Conservation (phyloP, 2,888 invertebrate genomes). For the Scaptomyza parva region DNA sequence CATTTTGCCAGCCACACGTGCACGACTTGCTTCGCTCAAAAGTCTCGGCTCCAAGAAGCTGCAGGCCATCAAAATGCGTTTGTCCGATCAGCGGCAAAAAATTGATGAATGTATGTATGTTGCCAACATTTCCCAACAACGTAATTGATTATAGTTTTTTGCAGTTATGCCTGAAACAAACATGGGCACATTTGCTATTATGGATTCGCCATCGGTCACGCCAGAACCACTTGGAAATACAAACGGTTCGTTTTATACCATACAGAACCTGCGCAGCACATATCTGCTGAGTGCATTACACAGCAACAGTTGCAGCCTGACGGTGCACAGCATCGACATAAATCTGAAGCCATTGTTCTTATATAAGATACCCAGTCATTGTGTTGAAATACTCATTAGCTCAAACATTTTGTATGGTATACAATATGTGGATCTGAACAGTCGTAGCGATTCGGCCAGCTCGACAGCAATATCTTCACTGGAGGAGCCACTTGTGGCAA, state of each 20-base stretch:
- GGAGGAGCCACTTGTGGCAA: conserved; percentile 60
- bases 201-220: conserved; percentile 83
- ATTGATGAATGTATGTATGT: conserved; percentile 83
- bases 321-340: conserved; percentile 88
- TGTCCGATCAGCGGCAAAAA: conserved; percentile 85
- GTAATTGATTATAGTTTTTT: conserved; percentile 36
- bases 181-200: conserved; percentile 82
- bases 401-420: conserved; percentile 88
- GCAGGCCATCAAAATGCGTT: conserved; percentile 87
- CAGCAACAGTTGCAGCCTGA: conserved; percentile 82
- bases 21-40: conserved; percentile 88
- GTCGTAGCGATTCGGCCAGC: conserved; percentile 43
- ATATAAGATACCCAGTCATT: conserved; percentile 88
- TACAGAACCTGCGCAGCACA: conserved; percentile 84
- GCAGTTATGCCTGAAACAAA: conserved; percentile 82
- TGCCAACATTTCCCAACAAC: background rate
- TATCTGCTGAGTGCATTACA: conserved; percentile 84
- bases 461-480: conserved; percentile 47
- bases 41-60: conserved; percentile 90
- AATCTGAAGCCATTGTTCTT: conserved; percentile 89
- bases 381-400: conserved; percentile 88
- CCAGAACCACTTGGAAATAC: conserved; percentile 84
- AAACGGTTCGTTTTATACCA: conserved; percentile 83
- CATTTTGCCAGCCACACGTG: conserved; percentile 85
- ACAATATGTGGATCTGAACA: conserved; percentile 84